Evolutionary conservation across 2,888 invertebrate genomes (phyloP).

Genomic region (Pandemis heparana): DNA sequence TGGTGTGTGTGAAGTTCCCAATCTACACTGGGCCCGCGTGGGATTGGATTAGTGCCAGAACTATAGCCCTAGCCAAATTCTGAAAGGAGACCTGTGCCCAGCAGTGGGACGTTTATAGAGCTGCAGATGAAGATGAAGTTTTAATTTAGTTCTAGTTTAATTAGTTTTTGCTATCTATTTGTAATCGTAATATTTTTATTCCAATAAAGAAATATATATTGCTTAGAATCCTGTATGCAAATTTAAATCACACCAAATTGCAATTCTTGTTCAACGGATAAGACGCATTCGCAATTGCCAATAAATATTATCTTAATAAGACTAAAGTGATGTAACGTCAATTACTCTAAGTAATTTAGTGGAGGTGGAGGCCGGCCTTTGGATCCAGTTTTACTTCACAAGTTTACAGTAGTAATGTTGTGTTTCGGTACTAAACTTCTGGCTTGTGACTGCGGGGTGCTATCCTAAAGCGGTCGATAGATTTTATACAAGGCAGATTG

Average conservation of each 20-base stretch:
- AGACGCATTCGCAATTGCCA: background rate
- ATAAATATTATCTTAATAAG: background rate
- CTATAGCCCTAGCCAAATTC: no score
- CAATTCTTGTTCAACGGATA: background rate
- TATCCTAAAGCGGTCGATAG: constrained; percentile 1
- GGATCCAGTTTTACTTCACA: constrained; percentile 17
- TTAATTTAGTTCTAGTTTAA: no score
- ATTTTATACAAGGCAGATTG: background rate
- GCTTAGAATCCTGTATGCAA: background rate
- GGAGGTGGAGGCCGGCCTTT: background rate
- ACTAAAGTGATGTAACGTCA: background rate
- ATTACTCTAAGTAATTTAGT: constrained; percentile 3
- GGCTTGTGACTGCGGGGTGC: background rate
- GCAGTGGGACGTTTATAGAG: no score
- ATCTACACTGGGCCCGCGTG: no score
- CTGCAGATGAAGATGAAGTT: no score
- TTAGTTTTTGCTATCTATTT: no score
- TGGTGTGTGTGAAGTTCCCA: no score
- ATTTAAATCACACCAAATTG: background rate
- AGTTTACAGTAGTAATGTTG: background rate
- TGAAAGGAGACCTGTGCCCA: no score
- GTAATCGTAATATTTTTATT: no score
- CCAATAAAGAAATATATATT: no score
- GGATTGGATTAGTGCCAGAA: no score
- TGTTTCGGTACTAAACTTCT: constrained; percentile 4